Evolutionary conservation across 2,113 vertebrate species (phyloP), one percentile per base, ranked within the genome.

Genomic region (Amblyopsis rosae): DNA sequence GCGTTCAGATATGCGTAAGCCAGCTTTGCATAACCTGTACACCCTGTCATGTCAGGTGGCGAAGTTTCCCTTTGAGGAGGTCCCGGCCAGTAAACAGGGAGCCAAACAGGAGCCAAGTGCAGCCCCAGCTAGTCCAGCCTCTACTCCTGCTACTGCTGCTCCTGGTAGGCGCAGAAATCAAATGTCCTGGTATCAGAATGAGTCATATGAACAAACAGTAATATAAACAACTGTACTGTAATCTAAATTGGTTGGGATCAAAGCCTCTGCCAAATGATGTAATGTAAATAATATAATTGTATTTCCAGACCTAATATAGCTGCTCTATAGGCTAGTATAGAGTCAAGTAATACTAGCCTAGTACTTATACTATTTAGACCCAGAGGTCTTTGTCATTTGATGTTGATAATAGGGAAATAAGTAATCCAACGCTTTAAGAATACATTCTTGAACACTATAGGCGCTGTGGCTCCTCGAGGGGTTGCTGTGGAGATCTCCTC

Each of bases 31-130:
- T 19, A 5, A 62, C 33, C 13, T 12, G 1, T 54, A 13, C 9
- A 3, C 4, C 33, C 12, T 32, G 26, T 56, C 73, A 64, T 16
- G 61, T 59, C 51, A 91, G 89, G 88, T 94, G 0, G 88, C 89
- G 33, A 92, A 80, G 45, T 99, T 98, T 68, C 96, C 95, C 3
- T 98, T 98, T 67, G 95, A 98, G 81, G 97, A 98, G 87, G 73
- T 93, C 73, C 92, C 95, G 54, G 78, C 87, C 0, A 90, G 89
- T 70, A 93, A 83, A 79, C 82, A 77, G 79, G 73, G 74, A 26
- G 49, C 67, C 65, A 90, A 84, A 84, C 81, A 74, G 64, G 89
- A 88, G 9, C 54, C 79, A 53, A 80, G 81, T 67, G 72, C 67
- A 17, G 56, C 80, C 15, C 84, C 74, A 41, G 62, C 58, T 26